phyloP scores from a whole-genome alignment of 2,797 vertebrate genomes.

The Denticeps clupeoides region DNA sequence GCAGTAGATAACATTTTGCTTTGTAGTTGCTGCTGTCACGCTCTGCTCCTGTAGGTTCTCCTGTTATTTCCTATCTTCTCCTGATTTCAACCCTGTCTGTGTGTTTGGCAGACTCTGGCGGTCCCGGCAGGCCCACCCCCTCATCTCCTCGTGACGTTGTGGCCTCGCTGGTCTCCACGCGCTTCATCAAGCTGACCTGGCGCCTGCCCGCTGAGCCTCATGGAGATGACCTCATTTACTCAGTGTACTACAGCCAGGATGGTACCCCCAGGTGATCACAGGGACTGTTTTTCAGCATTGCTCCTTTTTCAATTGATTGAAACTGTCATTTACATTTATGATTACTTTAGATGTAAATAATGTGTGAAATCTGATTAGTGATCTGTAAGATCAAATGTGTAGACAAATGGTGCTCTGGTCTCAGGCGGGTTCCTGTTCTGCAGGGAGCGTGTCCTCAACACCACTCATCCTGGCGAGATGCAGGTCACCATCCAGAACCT shows the following conservation, averaged over 20 bases:
- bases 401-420: no score
- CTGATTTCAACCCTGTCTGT: no score
- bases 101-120: slow-evolving; percentile 76
- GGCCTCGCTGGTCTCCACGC: slow-evolving; percentile 92
- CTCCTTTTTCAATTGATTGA: background rate
- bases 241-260: slow-evolving; percentile 91
- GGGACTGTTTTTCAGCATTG: background rate
- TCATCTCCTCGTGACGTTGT: slow-evolving; percentile 88
- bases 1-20: no score
- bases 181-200: slow-evolving; percentile 97
- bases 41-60: no score
- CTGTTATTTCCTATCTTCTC: no score
- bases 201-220: slow-evolving; percentile 82
- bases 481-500: slow-evolving; percentile 92
- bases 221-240: slow-evolving; percentile 89
- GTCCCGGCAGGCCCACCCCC: slow-evolving; percentile 72
- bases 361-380: no score
- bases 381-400: no score
- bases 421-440: no score
- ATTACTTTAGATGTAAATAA: no score
- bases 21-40: no score
- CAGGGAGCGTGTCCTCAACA: slow-evolving; percentile 90
- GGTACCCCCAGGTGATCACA: slow-evolving; percentile 79
- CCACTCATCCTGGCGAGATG: slow-evolving; percentile 81
- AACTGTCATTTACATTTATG: no score